phyloP scores from a whole-genome alignment of 1,140 invertebrate genomes.

The Geopemphigus sp. region DNA sequence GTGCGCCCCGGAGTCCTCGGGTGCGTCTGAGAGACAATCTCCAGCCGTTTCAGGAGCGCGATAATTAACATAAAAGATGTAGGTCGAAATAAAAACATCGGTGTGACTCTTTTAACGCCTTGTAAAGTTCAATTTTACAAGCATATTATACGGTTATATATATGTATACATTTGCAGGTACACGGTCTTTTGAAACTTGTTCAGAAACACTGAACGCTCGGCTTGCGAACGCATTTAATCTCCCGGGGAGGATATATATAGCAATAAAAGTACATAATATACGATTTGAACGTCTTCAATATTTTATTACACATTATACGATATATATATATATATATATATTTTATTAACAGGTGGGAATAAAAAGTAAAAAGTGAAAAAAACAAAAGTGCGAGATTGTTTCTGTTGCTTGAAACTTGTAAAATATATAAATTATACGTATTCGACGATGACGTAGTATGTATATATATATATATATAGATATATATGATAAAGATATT shows the following conservation, averaged over 20 bases:
- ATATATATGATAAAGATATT: not conserved
- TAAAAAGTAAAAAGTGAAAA: not conserved
- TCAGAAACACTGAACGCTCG: not conserved
- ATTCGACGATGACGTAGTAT: not conserved
- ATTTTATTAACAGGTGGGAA: not conserved
- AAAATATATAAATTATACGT: too few relatives aligned
- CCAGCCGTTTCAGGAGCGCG: not conserved
- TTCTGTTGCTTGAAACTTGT: not conserved
- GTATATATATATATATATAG: too few relatives aligned
- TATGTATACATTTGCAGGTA: not conserved
- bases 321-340: conserved; percentile 22
- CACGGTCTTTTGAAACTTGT: conserved; percentile 5
- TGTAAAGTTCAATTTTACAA: conserved; percentile 6
- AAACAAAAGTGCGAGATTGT: conserved; percentile 11
- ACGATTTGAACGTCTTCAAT: conserved; percentile 17
- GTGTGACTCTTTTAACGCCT: not conserved
- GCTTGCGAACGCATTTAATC: not conserved
- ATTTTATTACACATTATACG: not conserved
- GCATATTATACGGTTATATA: not conserved
- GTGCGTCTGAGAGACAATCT: not conserved
- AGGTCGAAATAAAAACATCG: not conserved
- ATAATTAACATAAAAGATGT: conserved; percentile 3
- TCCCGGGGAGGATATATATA: not conserved
- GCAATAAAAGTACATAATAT: conserved; percentile 23
- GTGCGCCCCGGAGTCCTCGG: not conserved